Conservation (phyloP, 2,888 invertebrate genomes). For the Odiellus spinosus region DNA sequence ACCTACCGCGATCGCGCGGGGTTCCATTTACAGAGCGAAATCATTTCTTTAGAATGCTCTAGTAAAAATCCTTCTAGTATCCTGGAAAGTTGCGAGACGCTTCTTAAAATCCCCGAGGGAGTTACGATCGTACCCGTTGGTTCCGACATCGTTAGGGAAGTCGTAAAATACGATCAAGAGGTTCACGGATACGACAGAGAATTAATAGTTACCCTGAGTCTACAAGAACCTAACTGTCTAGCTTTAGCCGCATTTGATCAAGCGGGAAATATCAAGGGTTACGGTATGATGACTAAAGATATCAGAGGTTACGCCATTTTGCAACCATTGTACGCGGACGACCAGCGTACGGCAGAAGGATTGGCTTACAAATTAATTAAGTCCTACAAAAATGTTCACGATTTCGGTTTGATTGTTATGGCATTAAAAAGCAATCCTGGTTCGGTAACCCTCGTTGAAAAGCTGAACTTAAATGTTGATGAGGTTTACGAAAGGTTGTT, state of each 20-base stretch:
- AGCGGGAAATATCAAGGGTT: slow-evolving; percentile 7
- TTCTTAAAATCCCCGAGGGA: slow-evolving; percentile 2
- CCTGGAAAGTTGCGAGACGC: slow-evolving; percentile 3
- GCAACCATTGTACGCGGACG: slow-evolving; percentile 14
- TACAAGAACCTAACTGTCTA: slow-evolving; percentile 5
- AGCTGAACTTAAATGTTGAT: slow-evolving; percentile 2
- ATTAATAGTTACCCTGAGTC: slow-evolving; percentile 5
- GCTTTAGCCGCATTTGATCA: slow-evolving; percentile 7
- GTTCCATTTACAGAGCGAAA: slow-evolving; percentile 5
- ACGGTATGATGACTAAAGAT: slow-evolving; percentile 11
- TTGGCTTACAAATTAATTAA: slow-evolving; percentile 5
- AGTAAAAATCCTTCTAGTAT: slow-evolving; percentile 3
- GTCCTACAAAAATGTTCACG: slow-evolving; percentile 2
- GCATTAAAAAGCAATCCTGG: slow-evolving; percentile 4
- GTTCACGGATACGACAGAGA: slow-evolving; percentile 8
- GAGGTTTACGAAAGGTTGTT: slow-evolving; percentile 3
- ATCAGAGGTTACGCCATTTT: slow-evolving; percentile 3
- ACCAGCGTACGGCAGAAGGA: slow-evolving; percentile 10
- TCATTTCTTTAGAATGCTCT: too few species aligned
- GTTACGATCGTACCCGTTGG: slow-evolving; percentile 7
- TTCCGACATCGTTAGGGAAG: slow-evolving; percentile 3
- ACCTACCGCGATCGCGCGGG: slow-evolving; percentile 13
- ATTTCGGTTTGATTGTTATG: slow-evolving; percentile 11
- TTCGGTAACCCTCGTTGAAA: slow-evolving; percentile 6
- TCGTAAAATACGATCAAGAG: slow-evolving; percentile 9